Evolutionary conservation across 2,888 invertebrate genomes (phyloP).

Genomic region (Mythimna pallens): DNA sequence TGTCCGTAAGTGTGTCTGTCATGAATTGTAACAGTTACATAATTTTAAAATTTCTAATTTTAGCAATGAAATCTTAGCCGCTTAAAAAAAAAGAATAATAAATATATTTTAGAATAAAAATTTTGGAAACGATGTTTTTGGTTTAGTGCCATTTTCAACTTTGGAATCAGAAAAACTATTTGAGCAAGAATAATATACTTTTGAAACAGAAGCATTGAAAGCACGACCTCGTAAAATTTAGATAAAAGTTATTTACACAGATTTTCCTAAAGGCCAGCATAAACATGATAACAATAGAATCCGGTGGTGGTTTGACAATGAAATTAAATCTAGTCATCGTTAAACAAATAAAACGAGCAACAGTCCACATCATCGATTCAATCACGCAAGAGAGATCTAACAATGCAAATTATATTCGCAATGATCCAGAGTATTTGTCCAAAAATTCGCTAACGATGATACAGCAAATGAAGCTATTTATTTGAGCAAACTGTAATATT

Average conservation of each 20-base stretch:
- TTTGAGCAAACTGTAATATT: conserved; percentile 5
- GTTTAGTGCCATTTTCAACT: too few relatives aligned
- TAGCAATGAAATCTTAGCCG: too few relatives aligned
- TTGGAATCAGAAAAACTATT: conserved; percentile 1
- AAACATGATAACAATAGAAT: conserved; percentile 37
- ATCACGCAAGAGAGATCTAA: conserved; percentile 37
- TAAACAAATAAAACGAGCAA: conserved; percentile 14
- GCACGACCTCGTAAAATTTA: conserved; percentile 25
- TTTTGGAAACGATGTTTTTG: too few relatives aligned
- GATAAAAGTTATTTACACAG: conserved; percentile 41
- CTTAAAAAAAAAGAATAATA: too few relatives aligned
- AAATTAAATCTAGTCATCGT: conserved; percentile 36
- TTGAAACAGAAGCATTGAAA: conserved; percentile 5
- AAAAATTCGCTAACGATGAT: conserved; percentile 46
- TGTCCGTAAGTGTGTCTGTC: too few relatives aligned
- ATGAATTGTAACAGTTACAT: too few relatives aligned
- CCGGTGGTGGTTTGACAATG: conserved; percentile 33
- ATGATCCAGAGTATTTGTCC: conserved; percentile 13
- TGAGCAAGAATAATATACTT: background rate
- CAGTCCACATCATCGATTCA: conserved; percentile 21
- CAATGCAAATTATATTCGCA: conserved; percentile 25
- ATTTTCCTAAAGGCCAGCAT: conserved; percentile 27
- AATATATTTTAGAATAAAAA: too few relatives aligned
- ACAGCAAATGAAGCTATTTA: conserved; percentile 24
- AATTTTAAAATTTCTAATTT: too few relatives aligned